phyloP scores from a whole-genome alignment of 2,797 vertebrate species.

The Pyrocephalus nanus region DNA sequence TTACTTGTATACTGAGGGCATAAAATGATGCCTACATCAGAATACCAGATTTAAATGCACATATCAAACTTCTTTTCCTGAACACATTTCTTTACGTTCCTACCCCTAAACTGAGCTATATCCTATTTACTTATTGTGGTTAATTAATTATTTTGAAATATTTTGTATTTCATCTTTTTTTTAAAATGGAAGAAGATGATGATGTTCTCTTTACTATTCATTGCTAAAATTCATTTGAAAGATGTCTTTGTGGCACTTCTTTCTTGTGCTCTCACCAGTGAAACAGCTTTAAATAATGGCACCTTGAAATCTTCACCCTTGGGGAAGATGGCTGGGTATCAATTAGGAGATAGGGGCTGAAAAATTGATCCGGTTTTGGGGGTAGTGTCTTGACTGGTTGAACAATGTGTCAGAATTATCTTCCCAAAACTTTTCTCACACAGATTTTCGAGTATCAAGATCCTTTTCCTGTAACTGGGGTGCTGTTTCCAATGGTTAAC shows the following conservation, averaged over 20 bases:
- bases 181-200: fast-evolving
- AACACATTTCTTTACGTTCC: background rate
- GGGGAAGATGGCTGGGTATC: background rate
- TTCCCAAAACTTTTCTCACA: background rate
- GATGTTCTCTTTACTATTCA: background rate
- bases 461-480: background rate
- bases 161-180: background rate
- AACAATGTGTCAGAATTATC: slow-evolving; percentile 44
- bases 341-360: slow-evolving; percentile 1
- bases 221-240: background rate
- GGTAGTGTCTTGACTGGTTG: slow-evolving; percentile 1
- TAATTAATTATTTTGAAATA: background rate
- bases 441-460: slow-evolving; percentile 32
- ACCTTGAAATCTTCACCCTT: background rate
- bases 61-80: background rate
- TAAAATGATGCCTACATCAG: background rate
- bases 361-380: slow-evolving; percentile 17
- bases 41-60: background rate
- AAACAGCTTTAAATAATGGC: background rate
- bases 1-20: background rate
- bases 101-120: background rate
- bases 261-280: background rate
- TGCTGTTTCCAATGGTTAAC: slow-evolving; percentile 45
- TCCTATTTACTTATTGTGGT: background rate
- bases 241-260: background rate